phyloP scores from a whole-genome alignment of 1,140 invertebrate species.

The Ladona fulva region DNA sequence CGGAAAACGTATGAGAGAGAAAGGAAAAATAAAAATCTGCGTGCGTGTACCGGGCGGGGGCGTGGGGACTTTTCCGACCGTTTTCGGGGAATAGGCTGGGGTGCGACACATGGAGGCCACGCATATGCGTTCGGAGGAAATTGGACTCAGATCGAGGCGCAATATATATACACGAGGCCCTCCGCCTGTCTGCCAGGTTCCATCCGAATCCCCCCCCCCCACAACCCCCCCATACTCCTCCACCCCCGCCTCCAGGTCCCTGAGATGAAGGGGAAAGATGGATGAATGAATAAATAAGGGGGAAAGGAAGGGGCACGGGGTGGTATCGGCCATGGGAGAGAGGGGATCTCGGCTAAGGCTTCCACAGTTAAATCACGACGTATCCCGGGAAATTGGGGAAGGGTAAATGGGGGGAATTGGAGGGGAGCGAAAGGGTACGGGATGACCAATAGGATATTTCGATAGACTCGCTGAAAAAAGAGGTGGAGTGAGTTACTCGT shows the following conservation, averaged over 20 bases:
- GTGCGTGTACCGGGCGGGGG: neutral
- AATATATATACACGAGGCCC: conserved; percentile 1
- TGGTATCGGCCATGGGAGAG: too few species aligned
- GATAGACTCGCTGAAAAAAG: neutral
- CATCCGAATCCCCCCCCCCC: neutral
- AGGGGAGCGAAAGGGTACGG: too few species aligned
- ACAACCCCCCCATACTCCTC: neutral
- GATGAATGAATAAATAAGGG: neutral
- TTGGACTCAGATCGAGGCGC: neutral
- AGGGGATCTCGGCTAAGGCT: too few species aligned
- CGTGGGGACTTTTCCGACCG: neutral
- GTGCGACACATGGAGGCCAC: neutral
- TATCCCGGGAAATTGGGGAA: too few species aligned
- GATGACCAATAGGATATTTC: too few species aligned
- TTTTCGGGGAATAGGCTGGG: neutral
- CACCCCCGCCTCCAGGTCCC: neutral
- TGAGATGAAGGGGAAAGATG: neutral
- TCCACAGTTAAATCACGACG: too few species aligned
- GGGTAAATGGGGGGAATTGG: too few species aligned
- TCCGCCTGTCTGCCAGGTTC: neutral
- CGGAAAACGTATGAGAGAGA: neutral
- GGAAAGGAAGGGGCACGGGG: neutral
- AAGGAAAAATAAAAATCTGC: neutral
- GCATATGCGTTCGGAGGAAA: neutral
- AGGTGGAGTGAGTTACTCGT: neutral